phyloP scores from a whole-genome alignment of 2,888 invertebrate genomes.

The Artemia sinica region DNA sequence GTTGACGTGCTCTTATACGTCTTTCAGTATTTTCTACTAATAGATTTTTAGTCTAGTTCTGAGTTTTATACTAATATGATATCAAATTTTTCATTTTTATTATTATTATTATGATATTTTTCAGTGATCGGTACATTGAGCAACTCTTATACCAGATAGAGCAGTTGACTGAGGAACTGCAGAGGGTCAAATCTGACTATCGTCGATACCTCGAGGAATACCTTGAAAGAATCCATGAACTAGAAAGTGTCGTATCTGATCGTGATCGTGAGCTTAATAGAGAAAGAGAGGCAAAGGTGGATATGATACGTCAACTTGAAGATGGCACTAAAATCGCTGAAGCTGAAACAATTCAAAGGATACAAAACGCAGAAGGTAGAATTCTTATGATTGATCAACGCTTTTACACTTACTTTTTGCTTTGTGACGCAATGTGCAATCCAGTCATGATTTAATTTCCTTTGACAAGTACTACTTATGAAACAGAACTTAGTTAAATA shows the following conservation, averaged over 20 bases:
- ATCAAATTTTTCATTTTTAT: constrained; percentile 29
- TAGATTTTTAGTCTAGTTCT: constrained; percentile 14
- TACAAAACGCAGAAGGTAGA: constrained; percentile 16
- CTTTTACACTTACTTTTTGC: not conserved
- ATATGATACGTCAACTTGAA: constrained; percentile 13
- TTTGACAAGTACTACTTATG: too few relatives aligned
- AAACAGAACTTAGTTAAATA: too few relatives aligned
- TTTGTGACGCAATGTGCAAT: too few relatives aligned
- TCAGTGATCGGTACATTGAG: constrained; percentile 55
- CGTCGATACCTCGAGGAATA: constrained; percentile 37
- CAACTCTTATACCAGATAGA: constrained; percentile 51
- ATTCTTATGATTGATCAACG: not conserved
- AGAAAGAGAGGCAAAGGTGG: constrained; percentile 10
- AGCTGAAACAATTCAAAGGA: constrained; percentile 15
- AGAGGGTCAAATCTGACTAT: constrained; percentile 43
- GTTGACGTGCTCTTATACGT: too few relatives aligned
- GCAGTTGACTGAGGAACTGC: constrained; percentile 57
- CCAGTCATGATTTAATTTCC: too few relatives aligned
- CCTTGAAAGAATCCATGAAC: constrained; percentile 35
- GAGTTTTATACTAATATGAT: constrained; percentile 19
- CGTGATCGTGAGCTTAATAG: constrained; percentile 6
- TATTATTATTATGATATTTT: constrained; percentile 30
- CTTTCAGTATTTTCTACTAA: not conserved
- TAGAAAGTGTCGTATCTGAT: constrained; percentile 31
- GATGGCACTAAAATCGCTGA: constrained; percentile 15